Base-by-base conservation (phyloP, 2,888 invertebrate genomes). In the Orthosia incerta region DNA sequence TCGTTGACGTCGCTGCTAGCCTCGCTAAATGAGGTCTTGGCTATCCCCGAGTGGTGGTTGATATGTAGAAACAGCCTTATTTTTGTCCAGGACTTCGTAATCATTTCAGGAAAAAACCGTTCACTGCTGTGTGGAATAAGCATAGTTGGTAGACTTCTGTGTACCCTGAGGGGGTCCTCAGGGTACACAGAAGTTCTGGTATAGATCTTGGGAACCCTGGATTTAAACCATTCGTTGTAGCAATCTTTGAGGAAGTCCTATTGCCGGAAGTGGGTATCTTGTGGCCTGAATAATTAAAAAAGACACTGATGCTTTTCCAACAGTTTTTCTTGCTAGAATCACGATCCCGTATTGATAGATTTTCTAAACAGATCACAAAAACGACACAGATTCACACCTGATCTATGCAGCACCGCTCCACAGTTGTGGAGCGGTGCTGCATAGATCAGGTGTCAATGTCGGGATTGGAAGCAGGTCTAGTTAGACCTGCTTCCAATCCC, bases 1-100 rank as follows among this genome's bases (percentile, higher is more conserved):
- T 70, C 56, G 62, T 65, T 81, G 82, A 67, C 66, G 60, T 68
- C 51, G 55, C 64, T 66, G 60, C 64, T 72, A 69, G 72, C 75
- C 71, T 80, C 76, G 80, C 26, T 15, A 48, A 78, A 69, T 65
- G 48, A 64, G 66, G 62, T 74, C 69, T 74, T 69, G 74, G 65
- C 62, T 74, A 56, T 66, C 31, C 73, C 60, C 45, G 26, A 55
- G 53, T 48, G n/a, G 20, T 65, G 46, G 13, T 67, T 50, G 26
- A 39, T 74, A 26, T 46, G 18, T n/a, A 55, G 48, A 12, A 13
- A 45, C 53, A 68, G 45, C 39, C 67, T 56, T 50, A 48, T 48
- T 74, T 59, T 55, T 48, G 39, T 39, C 31, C 46, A 23, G 51
- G 13, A 65, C 51, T 16, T 55, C 48, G 39, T 56, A 13, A 45